Base-by-base conservation (phyloP, 2,113 vertebrate genomes). In the Antennarius striatus region DNA sequence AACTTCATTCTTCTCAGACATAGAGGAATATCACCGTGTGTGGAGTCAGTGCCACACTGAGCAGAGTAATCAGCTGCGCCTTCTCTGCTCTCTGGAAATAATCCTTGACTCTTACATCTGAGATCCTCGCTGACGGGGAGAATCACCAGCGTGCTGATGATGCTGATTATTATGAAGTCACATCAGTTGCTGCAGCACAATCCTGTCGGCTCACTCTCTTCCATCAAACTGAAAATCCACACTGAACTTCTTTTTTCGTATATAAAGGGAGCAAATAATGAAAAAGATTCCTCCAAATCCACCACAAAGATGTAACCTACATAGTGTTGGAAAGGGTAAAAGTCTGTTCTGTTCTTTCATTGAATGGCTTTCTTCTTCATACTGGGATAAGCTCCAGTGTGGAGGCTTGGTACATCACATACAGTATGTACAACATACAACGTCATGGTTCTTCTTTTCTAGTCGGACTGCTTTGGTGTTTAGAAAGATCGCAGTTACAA, bases 301-400 rank as follows among this genome's bases (percentile, higher is more conserved):
- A 29, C 46, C 29, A 43, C 30, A 29, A 15, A 61, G 13, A 56
- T 62, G 53, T 62, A 7, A 7, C 32, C 32, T 36, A 58, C 17
- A 12, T 15, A 12, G 42, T 11, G 6, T 43, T 43, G 42, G 11
- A 12, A 10, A 9, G 10, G 42, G 9, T 43, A 43, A 43, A 43
- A 10, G 42, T 12, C 10, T 43, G 10, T 43, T 43, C 6, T 40
- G 10, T 43, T 43, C 42, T 11, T 43, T 43, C 3, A 3, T 43
- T 43, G 42, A 12, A 43, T 43, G 42, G 3, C 10, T 43, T 43
- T 11, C 42, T 43, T 43, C 32, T 36, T 36, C 32, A 36, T 36
- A 36, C 16, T 62, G 73, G 68, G 71, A 22, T 82, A 71, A 59
- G 71, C 77, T 79, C 54, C 63, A 71, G 59, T 45, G 30, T 36